A percentile compares a stretch with the other conserved stretches of the same genome.
These are phyloP conservation scores for Ciconia maguari DNA, from an alignment of 2,113 vertebrate species.

Conservation along the genomic window DNA sequence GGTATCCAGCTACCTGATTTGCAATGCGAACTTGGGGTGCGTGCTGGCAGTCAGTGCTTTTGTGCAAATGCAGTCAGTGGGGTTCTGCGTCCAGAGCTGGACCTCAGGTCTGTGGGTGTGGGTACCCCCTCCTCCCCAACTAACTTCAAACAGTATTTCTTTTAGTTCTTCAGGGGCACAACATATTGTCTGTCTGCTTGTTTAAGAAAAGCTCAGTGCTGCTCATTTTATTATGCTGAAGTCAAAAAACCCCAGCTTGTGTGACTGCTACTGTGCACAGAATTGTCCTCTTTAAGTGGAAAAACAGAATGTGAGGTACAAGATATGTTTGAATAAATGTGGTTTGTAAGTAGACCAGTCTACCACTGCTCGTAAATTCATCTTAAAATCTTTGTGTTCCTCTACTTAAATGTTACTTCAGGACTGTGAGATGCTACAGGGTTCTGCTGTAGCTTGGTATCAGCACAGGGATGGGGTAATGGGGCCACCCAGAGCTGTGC, in stretches of 20 bases:
- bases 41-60: not conserved
- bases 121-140: not conserved
- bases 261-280: not conserved
- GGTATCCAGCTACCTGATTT: not conserved
- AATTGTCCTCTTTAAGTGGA: not conserved
- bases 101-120: not conserved
- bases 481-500: not conserved
- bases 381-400: not conserved
- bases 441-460: not conserved
- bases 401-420: not conserved
- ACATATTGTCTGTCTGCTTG: not conserved
- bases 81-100: not conserved
- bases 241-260: rapidly evolving
- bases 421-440: not conserved
- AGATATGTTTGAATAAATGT: not conserved
- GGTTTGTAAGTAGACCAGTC: not conserved
- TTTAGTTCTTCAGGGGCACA: not conserved
- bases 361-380: not conserved
- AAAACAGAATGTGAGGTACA: not conserved
- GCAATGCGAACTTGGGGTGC: no score
- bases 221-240: not conserved
- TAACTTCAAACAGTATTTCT: not conserved
- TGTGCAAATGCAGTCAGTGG: not conserved
- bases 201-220: not conserved
- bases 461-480: not conserved